These are phyloP conservation scores for Origma solitaria DNA, from an alignment of 2,113 vertebrate species.

Conservation along the genomic window DNA sequence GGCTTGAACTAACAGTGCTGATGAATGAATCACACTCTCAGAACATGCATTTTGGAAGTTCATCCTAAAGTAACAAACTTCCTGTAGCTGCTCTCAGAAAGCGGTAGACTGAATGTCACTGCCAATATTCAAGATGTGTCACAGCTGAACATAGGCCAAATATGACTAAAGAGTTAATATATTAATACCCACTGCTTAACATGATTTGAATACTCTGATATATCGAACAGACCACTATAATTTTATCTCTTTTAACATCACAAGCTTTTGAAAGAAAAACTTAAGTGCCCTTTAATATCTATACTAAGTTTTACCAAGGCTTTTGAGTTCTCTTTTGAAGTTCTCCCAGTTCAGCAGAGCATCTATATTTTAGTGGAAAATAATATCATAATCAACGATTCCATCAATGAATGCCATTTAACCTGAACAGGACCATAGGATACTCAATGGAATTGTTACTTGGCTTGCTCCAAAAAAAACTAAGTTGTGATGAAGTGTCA, in stretches of 20 bases:
- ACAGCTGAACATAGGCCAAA: not conserved
- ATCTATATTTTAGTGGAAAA: not conserved
- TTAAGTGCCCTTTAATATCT: not conserved
- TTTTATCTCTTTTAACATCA: not conserved
- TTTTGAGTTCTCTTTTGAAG: not conserved
- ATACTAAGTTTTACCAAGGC: not conserved
- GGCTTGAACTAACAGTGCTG: not conserved
- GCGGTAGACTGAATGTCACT: not conserved
- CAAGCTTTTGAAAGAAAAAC: not conserved
- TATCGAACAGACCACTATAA: not conserved
- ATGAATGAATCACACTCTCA: not conserved
- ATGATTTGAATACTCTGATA: not conserved
- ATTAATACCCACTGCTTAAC: not conserved
- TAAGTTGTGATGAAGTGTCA: not conserved
- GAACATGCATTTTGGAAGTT: not conserved
- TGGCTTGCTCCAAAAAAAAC: not conserved
- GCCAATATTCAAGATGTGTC: not conserved
- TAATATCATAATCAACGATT: not conserved
- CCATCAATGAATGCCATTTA: not conserved
- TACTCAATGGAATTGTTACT: not conserved
- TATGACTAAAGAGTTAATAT: not conserved
- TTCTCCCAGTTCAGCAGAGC: not conserved
- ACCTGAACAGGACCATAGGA: not conserved
- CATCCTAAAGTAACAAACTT: not conserved
- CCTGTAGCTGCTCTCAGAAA: not conserved